These are phyloP conservation scores for Papilio aristodemus DNA, from an alignment of 1,140 invertebrate species.

Conservation along the genomic window DNA sequence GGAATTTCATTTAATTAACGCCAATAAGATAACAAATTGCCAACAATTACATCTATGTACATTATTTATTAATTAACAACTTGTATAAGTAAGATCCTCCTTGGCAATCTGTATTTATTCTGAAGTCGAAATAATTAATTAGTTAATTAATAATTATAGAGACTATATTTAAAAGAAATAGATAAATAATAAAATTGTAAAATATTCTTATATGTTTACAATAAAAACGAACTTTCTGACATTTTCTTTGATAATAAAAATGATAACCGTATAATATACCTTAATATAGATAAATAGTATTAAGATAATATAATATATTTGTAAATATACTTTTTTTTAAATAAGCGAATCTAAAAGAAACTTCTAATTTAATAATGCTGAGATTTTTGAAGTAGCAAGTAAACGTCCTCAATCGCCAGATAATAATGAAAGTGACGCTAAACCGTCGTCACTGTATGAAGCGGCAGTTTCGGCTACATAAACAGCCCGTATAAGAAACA, in stretches of 20 bases:
- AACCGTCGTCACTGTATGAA: constrained; percentile 77
- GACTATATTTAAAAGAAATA: background rate
- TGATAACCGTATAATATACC: no score
- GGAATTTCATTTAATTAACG: constrained; percentile 10
- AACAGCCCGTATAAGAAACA: constrained; percentile 72
- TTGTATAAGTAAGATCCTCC: background rate
- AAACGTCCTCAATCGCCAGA: constrained; percentile 78
- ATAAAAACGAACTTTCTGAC: no score
- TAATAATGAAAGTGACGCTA: constrained; percentile 80
- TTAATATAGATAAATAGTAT: no score
- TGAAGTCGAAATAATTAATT: no score
- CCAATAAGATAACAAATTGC: constrained; percentile 3
- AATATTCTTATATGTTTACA: no score
- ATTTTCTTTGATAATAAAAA: no score
- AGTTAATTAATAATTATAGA: no score
- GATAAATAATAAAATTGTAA: no score
- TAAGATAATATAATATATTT: background rate
- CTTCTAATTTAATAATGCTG: background rate
- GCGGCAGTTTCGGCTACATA: constrained; percentile 79
- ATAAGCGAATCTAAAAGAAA: background rate
- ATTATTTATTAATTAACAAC: background rate
- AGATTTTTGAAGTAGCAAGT: constrained; percentile 50
- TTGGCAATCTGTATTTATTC: no score
- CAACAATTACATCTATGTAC: background rate
- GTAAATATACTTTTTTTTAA: background rate